These are phyloP conservation scores for Xanthostigma xanthostigma DNA, from an alignment of 2,888 invertebrate genomes.

Conservation along the genomic window DNA sequence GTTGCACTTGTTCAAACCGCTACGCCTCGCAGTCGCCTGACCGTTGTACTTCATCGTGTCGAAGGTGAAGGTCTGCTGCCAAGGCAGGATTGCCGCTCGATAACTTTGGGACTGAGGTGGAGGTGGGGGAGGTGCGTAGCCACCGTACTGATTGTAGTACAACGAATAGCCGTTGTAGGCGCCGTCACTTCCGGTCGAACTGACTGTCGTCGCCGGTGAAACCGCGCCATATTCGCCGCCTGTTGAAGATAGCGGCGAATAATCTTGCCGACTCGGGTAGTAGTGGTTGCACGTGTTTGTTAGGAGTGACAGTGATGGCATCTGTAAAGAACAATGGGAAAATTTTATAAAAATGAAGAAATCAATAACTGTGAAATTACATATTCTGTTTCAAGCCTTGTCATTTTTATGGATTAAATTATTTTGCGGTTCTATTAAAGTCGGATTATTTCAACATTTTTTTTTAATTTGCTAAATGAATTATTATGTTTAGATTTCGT, in stretches of 20 bases:
- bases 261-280: constrained; percentile 15
- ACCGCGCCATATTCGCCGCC: constrained; percentile 14
- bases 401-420: too few species aligned
- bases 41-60: constrained; percentile 40
- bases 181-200: constrained; percentile 25
- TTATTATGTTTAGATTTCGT: too few species aligned
- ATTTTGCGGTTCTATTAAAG: too few species aligned
- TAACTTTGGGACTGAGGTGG: constrained; percentile 29
- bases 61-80: constrained; percentile 19
- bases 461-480: too few species aligned
- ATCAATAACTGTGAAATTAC: background rate
- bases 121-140: background rate
- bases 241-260: constrained; percentile 13
- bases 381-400: background rate
- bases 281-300: constrained; percentile 25
- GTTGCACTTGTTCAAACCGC: constrained; percentile 48
- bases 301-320: constrained; percentile 24
- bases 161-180: constrained; percentile 22
- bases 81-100: constrained; percentile 27
- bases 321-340: constrained; percentile 19
- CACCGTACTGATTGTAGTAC: constrained; percentile 20
- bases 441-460: too few species aligned
- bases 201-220: constrained; percentile 17
- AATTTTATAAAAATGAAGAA: background rate
- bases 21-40: constrained; percentile 17